phyloP scores from a whole-genome alignment of 2,888 invertebrate genomes.

The Osmoderma eremita region DNA sequence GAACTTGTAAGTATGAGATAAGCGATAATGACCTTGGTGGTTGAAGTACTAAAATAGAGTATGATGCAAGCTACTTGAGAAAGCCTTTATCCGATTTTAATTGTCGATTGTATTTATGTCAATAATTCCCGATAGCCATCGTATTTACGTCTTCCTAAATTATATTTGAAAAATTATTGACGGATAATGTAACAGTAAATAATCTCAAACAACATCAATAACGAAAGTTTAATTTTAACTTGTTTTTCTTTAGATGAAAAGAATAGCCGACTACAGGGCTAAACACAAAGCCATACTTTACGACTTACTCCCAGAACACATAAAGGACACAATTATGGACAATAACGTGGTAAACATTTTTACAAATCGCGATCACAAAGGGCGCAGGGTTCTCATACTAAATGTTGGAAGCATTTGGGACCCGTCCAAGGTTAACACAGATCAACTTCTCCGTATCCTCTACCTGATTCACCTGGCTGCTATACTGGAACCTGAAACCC shows the following conservation, averaged over 20 bases:
- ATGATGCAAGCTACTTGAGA: too few relatives aligned
- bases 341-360: conserved; percentile 82
- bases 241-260: conserved; percentile 72
- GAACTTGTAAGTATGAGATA: conserved; percentile 72
- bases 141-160: too few relatives aligned
- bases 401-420: conserved; percentile 81
- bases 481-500: conserved; percentile 79
- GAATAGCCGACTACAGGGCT: conserved; percentile 79
- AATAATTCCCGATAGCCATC: too few relatives aligned
- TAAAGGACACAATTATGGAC: conserved; percentile 74
- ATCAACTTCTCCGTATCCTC: conserved; percentile 81
- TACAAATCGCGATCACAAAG: conserved; percentile 78
- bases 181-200: not conserved
- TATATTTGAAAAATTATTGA: too few relatives aligned
- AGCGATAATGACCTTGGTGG: not conserved
- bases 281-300: conserved; percentile 74
- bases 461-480: conserved; percentile 84
- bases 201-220: not conserved
- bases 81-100: too few relatives aligned
- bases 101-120: too few relatives aligned
- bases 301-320: conserved; percentile 74
- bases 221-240: not conserved
- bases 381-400: conserved; percentile 78
- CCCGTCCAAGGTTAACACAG: conserved; percentile 76
- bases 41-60: too few relatives aligned